Evolutionary conservation across 2,797 vertebrate genomes (phyloP), one percentile per base, ranked within the genome.

Genomic region (Okamejei kenojei): DNA sequence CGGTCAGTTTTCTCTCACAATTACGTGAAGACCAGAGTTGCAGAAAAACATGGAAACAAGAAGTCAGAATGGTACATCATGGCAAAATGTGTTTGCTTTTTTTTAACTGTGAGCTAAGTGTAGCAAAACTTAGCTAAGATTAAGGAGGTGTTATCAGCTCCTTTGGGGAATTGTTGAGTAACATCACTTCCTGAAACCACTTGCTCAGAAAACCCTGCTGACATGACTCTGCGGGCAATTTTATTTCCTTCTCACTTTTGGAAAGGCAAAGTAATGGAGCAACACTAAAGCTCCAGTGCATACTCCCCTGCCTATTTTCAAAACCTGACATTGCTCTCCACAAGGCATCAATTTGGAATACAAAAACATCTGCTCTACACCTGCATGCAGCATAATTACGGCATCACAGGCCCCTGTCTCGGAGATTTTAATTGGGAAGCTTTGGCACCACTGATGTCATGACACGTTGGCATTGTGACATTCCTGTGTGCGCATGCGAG

Each of bases 301-400:
- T 65, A 65, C 11, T n/a, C 15, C 29, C 13, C 61, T 17, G n/a
- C 32, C 65, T 88, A 65, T 88, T 65, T 88, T 65, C 84, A 88
- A 88, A 45, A 32, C 61, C 84, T 65, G 61, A 1, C 84, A 32
- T 65, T n/a, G n/a, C 26, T 65, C 84, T 88, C 84, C 84, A 32
- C 15, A 88, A 88, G 61, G 84, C 61, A 88, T 88, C 84, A 65
- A 21, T 88, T 65, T 88, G 58, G 61, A 88, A 88, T 65, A 88
- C n/a, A 65, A 88, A 88, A 65, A 32, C 84, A 88, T 63, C 61
- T 65, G 61, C 84, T 65, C 84, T 88, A 88, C 61, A 88, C 84
- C 84, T 88, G 29, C 61, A 88, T 32, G 61, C 58, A 19, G 63
- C 58, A 88, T 88, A 88, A 88, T 88, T 65, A 32, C 61, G 21